Evolutionary conservation across 37 sponge, comb jelly and placozoan genomes (phyloP).

Genomic region (Mnemiopsis leidyi): DNA sequence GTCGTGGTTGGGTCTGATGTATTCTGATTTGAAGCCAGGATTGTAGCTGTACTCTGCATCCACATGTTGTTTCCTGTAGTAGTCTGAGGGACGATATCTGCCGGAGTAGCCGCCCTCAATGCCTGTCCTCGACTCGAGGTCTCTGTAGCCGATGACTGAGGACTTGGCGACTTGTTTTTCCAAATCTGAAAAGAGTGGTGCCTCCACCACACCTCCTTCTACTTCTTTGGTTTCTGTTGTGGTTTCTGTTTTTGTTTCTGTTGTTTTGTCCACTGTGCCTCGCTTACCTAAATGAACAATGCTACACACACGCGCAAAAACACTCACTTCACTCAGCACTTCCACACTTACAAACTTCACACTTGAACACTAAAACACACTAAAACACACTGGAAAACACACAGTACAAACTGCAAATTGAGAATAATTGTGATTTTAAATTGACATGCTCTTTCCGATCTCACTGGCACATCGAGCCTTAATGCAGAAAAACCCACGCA

Average conservation of each 20-base stretch:
- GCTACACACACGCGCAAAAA: not conserved
- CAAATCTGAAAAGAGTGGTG: not conserved
- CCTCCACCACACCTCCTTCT: not conserved
- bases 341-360: not conserved
- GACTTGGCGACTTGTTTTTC: not conserved
- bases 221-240: not conserved
- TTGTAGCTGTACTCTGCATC: not conserved
- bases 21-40: conserved; percentile 4
- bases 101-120: not conserved
- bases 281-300: not conserved
- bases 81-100: not conserved
- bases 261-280: not conserved
- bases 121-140: not conserved
- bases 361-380: not conserved
- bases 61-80: not conserved
- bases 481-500: not conserved
- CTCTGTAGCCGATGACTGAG: not conserved
- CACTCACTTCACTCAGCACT: not conserved
- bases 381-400: not conserved
- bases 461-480: not conserved
- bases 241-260: not conserved
- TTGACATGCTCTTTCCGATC: not conserved
- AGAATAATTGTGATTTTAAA: too few species aligned
- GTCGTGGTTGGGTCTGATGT: conserved; percentile 32
- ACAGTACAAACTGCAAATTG: not conserved